Conservation (phyloP, 2,113 vertebrate genomes). For the Chaenocephalus aceratus region DNA sequence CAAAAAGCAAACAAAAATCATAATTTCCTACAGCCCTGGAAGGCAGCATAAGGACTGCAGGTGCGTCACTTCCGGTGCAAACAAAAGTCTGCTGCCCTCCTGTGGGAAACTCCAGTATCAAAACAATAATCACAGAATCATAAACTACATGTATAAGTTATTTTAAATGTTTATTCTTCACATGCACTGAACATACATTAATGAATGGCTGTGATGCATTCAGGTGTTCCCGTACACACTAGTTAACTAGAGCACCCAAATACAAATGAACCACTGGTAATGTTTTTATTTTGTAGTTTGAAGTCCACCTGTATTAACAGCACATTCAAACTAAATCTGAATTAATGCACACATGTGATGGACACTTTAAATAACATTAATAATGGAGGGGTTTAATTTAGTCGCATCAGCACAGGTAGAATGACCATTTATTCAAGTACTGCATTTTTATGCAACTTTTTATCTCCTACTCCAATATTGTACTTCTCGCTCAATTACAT, state of each 20-base stretch:
- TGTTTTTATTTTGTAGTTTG: neutral
- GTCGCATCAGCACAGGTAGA: too few relatives aligned
- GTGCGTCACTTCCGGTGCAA: slow-evolving; percentile 65
- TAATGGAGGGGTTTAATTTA: too few relatives aligned
- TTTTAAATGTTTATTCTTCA: neutral
- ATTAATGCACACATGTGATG: too few relatives aligned
- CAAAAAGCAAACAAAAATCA: neutral
- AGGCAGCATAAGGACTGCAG: slow-evolving; percentile 6
- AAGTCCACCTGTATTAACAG: too few relatives aligned
- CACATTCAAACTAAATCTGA: neutral
- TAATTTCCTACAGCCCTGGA: neutral
- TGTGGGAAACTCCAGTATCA: slow-evolving; percentile 5
- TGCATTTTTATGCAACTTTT: neutral
- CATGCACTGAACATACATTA: neutral
- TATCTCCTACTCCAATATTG: neutral
- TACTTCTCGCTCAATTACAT: neutral
- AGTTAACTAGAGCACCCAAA: neutral
- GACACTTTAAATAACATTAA: too few relatives aligned
- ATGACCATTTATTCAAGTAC: neutral
- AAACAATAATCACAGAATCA: neutral
- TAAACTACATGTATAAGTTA: neutral
- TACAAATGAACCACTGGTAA: neutral
- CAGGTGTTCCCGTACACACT: too few relatives aligned
- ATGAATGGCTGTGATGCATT: too few relatives aligned
- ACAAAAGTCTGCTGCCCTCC: slow-evolving; percentile 42